Percentiles rank a stretch among this genome's conserved stretches.
Evolutionary conservation across 2,797 vertebrate species (phyloP).

Genomic region (Crocodylus rhombifer): DNA sequence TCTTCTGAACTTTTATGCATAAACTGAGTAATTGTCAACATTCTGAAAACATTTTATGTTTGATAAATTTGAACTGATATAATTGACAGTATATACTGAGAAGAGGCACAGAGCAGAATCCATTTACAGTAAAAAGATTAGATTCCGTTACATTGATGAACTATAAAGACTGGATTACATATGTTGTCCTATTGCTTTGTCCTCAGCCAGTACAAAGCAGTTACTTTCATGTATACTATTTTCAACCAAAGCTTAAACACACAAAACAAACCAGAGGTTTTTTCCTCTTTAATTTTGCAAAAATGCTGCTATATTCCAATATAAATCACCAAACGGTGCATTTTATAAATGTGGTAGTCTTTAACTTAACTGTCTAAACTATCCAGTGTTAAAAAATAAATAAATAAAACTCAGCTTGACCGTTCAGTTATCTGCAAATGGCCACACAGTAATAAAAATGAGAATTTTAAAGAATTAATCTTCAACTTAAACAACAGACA

Average conservation of each 20-base stretch:
- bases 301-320: background rate
- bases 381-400: background rate
- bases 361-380: background rate
- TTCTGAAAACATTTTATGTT: too few relatives aligned
- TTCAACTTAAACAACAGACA: background rate
- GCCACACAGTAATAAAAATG: background rate
- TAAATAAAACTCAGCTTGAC: too few relatives aligned
- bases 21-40: too few relatives aligned
- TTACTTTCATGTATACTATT: background rate
- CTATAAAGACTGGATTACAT: background rate
- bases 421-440: background rate
- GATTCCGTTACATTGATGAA: background rate
- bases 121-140: background rate
- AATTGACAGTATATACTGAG: background rate
- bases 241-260: background rate
- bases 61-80: background rate
- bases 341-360: background rate
- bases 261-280: background rate
- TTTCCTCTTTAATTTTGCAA: background rate
- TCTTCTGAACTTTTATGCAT: too few relatives aligned
- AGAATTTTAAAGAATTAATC: background rate
- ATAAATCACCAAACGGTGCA: background rate
- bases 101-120: background rate
- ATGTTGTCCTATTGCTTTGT: rapidly evolving
- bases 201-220: background rate